Evolutionary conservation across 2,797 vertebrate genomes (phyloP).

Genomic region (Lophotriccus pileatus): DNA sequence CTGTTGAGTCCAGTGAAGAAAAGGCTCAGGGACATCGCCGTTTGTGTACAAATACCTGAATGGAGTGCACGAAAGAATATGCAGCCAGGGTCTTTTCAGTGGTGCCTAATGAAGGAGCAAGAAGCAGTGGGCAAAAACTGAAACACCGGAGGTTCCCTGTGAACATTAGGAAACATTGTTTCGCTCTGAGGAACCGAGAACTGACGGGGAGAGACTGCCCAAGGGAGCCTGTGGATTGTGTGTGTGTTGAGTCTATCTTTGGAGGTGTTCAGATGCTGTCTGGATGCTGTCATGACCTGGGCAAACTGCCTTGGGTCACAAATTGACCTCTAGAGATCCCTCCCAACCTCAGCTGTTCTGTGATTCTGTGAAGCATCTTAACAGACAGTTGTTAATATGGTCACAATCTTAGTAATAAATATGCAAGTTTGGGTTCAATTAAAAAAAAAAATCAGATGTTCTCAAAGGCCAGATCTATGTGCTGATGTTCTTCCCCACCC

Average conservation of each 20-base stretch:
- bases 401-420: background rate
- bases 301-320: background rate
- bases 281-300: background rate
- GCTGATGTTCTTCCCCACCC: background rate
- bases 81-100: background rate
- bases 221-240: background rate
- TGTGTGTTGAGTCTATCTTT: too few relatives aligned
- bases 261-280: background rate
- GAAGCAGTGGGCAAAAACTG: background rate
- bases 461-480: background rate
- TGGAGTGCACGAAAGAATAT: background rate
- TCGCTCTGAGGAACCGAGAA: background rate
- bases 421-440: background rate
- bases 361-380: background rate
- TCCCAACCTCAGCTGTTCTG: background rate
- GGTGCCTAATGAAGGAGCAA: background rate
- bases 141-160: background rate
- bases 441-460: background rate
- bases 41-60: background rate
- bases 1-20: background rate
- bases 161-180: background rate
- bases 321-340: background rate
- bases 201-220: background rate
- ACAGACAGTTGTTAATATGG: background rate
- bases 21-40: background rate